Conservation (phyloP, 2,113 vertebrate genomes). For the zebrafish (Danio rerio) region DNA sequence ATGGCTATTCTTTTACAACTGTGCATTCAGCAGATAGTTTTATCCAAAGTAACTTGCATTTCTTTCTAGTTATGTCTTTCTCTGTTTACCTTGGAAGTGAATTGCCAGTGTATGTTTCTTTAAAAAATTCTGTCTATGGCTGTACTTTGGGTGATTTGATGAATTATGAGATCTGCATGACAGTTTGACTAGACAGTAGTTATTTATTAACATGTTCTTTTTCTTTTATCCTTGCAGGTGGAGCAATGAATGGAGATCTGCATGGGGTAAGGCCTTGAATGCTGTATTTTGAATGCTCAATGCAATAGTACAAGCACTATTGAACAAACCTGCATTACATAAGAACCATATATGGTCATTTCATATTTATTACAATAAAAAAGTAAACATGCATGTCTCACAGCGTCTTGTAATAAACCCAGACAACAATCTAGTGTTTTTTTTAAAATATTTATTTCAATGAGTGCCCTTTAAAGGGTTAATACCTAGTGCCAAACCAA, state of each 20-base stretch:
- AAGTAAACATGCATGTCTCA: no score
- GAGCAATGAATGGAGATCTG: slow-evolving; percentile 84
- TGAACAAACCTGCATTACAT: no score
- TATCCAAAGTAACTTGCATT: not conserved
- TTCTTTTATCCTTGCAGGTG: slow-evolving; percentile 69
- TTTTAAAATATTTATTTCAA: no score
- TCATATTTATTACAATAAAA: no score
- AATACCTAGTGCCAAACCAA: no score
- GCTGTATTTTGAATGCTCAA: not conserved
- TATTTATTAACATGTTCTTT: slow-evolving; percentile 44
- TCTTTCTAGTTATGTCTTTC: no score
- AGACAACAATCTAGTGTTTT: no score
- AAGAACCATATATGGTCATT: no score
- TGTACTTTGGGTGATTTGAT: not conserved
- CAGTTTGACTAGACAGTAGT: not conserved
- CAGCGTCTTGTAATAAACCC: no score
- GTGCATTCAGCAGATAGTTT: not conserved
- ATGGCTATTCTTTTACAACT: not conserved
- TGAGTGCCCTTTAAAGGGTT: no score
- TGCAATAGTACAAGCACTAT: no score
- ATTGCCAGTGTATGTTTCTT: not conserved
- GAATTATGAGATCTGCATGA: not conserved
- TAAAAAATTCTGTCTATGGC: not conserved
- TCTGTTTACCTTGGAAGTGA: not conserved
- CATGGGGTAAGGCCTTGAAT: slow-evolving; percentile 75